Conservation (phyloP, 2,797 vertebrate genomes). For the Peromyscus attwateri region DNA sequence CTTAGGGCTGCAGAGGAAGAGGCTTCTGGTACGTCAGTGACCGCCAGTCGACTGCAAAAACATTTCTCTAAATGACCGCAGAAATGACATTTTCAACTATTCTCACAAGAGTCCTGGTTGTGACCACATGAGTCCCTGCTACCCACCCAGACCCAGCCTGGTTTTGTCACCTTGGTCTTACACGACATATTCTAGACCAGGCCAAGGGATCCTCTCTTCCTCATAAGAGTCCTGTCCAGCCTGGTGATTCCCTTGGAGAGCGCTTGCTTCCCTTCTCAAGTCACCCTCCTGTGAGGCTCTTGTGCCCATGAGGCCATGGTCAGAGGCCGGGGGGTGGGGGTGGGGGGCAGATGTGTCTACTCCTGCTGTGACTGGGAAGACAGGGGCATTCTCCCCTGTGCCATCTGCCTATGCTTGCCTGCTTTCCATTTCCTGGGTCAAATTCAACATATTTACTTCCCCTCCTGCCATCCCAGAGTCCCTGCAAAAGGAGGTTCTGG, state of each 20-base stretch:
- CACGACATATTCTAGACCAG: neutral
- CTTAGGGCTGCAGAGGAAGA: neutral
- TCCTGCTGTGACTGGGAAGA: neutral
- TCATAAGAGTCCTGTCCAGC: neutral
- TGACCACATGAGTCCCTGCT: neutral
- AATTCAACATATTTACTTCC: neutral
- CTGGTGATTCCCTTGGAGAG: neutral
- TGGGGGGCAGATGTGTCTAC: fast-evolving
- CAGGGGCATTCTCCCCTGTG: neutral
- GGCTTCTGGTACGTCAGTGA: neutral
- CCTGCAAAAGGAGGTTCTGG: neutral
- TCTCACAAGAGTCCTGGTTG: neutral
- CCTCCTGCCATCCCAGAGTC: neutral
- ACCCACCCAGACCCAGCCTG: neutral
- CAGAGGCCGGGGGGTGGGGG: neutral
- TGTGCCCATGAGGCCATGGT: neutral
- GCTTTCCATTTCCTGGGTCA: neutral
- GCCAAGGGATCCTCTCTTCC: neutral
- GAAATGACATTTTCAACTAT: neutral
- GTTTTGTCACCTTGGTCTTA: neutral
- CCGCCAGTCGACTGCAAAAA: neutral
- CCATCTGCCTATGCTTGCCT: neutral
- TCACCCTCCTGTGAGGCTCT: neutral
- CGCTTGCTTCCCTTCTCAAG: neutral
- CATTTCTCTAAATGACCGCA: neutral